Base-by-base conservation (phyloP, 2,113 vertebrate species). In the Pycnonotus jocosus region DNA sequence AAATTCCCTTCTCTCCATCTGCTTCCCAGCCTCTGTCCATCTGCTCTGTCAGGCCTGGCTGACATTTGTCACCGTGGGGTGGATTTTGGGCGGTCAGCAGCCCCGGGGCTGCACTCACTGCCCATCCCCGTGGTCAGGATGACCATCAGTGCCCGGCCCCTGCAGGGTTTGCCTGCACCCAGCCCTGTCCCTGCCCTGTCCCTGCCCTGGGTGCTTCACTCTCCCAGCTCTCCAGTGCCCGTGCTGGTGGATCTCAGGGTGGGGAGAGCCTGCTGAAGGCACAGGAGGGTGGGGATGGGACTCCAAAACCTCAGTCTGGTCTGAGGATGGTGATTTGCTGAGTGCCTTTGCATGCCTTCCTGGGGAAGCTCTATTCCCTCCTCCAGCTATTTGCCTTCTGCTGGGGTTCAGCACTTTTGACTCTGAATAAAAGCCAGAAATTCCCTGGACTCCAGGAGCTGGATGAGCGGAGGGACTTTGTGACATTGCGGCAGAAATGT, bases 231-330 rank as follows among this genome's bases (percentile, higher is more conserved):
- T 42, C 38, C 2, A 0, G 10, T 25, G 61, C 24, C 3, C 6
- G 15, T 1, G 2, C 0, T 24, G 57, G 27, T 40, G 17, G 25
- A 9, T 16, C 33, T 37, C 0, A 0, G 42, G 20, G 11, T 47
- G n/a, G 42, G 38, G 48, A 53, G 33, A 73, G 18, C 51, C 47
- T 54, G 69, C 12, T 19, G 38, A 4, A 17, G 37, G 18, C 12
- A 19, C 2, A 7, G 71, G 23, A 48, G 61, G 35, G 21, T 58
- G 33, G 31, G 11, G 30, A 64, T 20, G 35, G 35, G 65, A 38
- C 31, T 70, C 54, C 33, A 38, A 58, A 65, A 45, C 12, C 15
- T 54, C 60, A 5, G 9, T 27, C 40, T 68, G 27, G 6, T 24
- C 38, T 50, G 68, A 42, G 45, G 44, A 27, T 16, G 15, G 33